phyloP scores from a whole-genome alignment of 2,113 vertebrate genomes.

The Calidris pugnax region DNA sequence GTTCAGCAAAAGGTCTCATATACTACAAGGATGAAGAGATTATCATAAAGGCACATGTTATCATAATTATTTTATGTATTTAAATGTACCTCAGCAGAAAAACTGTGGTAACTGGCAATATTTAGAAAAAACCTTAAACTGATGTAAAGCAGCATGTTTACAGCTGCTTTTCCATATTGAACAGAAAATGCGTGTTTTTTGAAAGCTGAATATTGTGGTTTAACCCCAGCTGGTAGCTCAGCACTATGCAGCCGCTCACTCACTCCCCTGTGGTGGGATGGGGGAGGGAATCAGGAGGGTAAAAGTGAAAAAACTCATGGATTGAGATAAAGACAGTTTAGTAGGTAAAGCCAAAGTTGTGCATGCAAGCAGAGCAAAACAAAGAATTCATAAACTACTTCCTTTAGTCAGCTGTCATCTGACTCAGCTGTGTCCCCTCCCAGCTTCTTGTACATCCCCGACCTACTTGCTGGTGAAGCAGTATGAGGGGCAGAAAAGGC shows the following conservation, averaged over 20 bases:
- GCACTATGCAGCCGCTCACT: fast-evolving
- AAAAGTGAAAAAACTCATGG: background rate
- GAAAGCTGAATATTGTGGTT: background rate
- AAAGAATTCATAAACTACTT: background rate
- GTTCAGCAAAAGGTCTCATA: background rate
- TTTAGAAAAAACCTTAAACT: background rate
- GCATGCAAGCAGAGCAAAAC: fast-evolving
- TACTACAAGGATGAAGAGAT: background rate
- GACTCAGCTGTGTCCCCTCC: background rate
- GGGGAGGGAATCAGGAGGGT: background rate
- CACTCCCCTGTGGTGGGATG: fast-evolving
- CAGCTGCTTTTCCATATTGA: background rate
- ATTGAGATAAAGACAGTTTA: background rate
- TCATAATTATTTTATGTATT: background rate
- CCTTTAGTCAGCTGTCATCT: too few species aligned
- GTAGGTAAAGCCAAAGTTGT: background rate
- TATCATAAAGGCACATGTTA: background rate
- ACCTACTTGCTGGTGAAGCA: fast-evolving
- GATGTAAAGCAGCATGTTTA: background rate
- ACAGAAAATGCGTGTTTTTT: background rate
- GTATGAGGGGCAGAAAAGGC: background rate
- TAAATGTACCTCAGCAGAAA: background rate
- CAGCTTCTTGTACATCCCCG: fast-evolving
- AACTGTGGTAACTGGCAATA: background rate
- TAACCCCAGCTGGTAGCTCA: background rate